Evolutionary conservation across 2,113 vertebrate genomes (phyloP).

Genomic region (Dryoscopus gambensis): DNA sequence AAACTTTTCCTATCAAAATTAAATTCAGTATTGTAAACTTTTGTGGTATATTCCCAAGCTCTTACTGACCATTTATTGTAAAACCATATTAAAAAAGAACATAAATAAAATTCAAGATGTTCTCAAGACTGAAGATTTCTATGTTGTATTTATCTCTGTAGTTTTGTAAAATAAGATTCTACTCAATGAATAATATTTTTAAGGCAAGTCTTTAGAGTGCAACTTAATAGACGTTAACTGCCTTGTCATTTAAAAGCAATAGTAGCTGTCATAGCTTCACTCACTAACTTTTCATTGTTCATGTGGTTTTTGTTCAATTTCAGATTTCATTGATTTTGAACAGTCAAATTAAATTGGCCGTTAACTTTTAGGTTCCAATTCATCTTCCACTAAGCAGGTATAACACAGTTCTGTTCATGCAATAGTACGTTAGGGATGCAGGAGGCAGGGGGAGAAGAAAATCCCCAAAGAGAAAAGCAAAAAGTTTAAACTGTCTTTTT

Average conservation of each 20-base stretch:
- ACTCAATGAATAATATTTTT: background rate
- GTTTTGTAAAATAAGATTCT: background rate
- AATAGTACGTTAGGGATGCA: background rate
- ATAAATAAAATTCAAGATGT: background rate
- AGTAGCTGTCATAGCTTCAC: background rate
- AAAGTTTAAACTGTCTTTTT: background rate
- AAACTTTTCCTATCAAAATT: background rate
- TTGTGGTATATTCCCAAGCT: background rate
- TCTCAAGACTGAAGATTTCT: background rate
- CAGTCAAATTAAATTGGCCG: background rate
- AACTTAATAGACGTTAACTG: background rate
- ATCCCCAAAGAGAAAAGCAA: background rate
- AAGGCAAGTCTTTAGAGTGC: background rate
- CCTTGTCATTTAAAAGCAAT: background rate
- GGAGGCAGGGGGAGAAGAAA: background rate
- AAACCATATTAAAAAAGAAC: background rate
- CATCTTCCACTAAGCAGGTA: background rate
- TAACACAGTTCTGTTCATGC: background rate
- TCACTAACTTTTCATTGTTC: background rate
- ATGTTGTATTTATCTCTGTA: background rate
- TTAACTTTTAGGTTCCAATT: background rate
- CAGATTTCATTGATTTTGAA: background rate
- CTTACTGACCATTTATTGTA: background rate
- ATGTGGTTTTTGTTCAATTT: background rate
- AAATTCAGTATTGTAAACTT: background rate